These are phyloP conservation scores for Alviniconcha marisindica DNA, from an alignment of 1,140 invertebrate genomes.

Conservation along the genomic window DNA sequence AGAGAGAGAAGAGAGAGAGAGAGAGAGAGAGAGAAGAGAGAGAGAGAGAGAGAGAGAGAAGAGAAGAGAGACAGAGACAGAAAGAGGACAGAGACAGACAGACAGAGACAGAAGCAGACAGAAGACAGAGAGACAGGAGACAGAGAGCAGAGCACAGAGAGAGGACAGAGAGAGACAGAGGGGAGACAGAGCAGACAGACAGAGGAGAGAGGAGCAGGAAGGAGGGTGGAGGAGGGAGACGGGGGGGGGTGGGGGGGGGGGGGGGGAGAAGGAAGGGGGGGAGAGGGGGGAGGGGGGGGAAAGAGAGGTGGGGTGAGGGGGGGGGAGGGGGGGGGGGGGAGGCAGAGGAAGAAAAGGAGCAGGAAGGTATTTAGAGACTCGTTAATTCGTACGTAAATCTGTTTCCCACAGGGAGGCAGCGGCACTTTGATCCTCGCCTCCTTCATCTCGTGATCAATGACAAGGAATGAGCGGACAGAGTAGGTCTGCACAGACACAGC, in stretches of 20 bases:
- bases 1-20: background rate
- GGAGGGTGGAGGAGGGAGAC: too few relatives aligned
- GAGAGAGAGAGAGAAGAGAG: background rate
- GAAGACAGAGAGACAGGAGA: background rate
- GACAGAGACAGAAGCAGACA: background rate
- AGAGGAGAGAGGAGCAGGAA: too few relatives aligned
- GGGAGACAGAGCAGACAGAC: too few relatives aligned
- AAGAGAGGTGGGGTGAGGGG: background rate
- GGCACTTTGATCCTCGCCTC: too few relatives aligned
- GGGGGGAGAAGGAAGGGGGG: too few relatives aligned
- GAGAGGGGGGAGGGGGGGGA: background rate
- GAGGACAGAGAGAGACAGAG: background rate
- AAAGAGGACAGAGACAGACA: background rate
- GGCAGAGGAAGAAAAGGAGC: background rate
- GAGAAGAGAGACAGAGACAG: background rate
- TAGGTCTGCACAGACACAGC: too few relatives aligned
- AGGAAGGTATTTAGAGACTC: too few relatives aligned
- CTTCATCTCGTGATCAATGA: too few relatives aligned
- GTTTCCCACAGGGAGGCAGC: too few relatives aligned
- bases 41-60: background rate
- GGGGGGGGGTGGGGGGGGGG: too few relatives aligned
- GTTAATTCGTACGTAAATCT: too few relatives aligned
- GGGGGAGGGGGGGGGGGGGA: background rate
- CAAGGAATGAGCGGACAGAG: too few relatives aligned
- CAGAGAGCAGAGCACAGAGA: background rate